Evolutionary conservation across 2,888 invertebrate genomes (phyloP).

Genomic region (Trichopria drosophilae): DNA sequence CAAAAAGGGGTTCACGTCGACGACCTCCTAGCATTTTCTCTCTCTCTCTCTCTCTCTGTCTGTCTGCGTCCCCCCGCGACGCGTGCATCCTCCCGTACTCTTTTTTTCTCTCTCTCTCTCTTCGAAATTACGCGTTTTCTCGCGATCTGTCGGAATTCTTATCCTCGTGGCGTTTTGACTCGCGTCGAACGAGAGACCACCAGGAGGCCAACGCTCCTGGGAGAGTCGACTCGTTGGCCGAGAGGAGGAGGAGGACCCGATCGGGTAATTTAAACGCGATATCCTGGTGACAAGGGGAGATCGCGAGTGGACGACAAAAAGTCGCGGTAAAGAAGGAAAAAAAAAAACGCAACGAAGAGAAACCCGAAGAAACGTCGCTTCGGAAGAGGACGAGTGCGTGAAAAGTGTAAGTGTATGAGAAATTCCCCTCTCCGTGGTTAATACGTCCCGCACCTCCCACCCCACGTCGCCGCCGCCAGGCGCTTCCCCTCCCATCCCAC

Average conservation of each 20-base stretch:
- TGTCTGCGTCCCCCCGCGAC: not conserved
- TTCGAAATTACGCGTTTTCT: too few species aligned
- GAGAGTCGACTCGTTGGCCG: too few species aligned
- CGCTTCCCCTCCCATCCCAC: slow-evolving; percentile 24
- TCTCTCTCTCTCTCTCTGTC: slow-evolving; percentile 4
- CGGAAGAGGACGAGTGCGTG: slow-evolving; percentile 28
- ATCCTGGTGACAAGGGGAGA: not conserved
- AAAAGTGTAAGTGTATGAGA: slow-evolving; percentile 31
- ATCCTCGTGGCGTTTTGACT: too few species aligned
- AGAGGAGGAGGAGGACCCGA: not conserved
- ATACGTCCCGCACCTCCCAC: slow-evolving; percentile 8
- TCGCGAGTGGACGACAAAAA: too few species aligned
- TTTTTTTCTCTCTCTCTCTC: too few species aligned
- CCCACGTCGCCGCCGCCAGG: slow-evolving; percentile 5
- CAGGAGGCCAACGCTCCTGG: too few species aligned
- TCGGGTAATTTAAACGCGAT: not conserved
- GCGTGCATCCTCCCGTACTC: slow-evolving; percentile 2
- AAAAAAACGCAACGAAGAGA: too few species aligned
- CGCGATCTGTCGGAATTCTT: too few species aligned
- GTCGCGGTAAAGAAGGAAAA: slow-evolving; percentile 18
- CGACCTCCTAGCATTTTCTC: not conserved
- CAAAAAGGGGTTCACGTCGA: not conserved
- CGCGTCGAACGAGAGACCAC: too few species aligned
- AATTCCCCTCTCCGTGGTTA: slow-evolving; percentile 7
- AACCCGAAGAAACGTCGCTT: slow-evolving; percentile 31